Conservation (phyloP, 1,140 invertebrate species). For the Pachypeltis micranthus region DNA sequence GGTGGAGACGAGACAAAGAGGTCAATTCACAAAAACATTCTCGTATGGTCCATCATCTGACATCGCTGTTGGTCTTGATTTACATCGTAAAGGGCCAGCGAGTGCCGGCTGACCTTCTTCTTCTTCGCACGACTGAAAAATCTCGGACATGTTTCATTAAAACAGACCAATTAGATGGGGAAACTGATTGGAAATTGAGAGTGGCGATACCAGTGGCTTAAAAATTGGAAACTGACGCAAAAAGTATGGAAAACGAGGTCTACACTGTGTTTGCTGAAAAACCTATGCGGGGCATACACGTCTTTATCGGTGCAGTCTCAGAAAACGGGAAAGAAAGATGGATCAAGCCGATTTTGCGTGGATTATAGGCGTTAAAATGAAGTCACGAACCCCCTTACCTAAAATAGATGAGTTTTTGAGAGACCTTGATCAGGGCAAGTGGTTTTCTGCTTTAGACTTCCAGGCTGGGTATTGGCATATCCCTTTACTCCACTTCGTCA, state of each 20-base stretch:
- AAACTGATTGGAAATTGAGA: constrained; percentile 98
- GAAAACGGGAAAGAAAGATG: constrained; percentile 46
- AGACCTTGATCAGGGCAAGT: too few species aligned
- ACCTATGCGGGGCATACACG: constrained; percentile 94
- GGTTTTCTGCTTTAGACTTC: too few species aligned
- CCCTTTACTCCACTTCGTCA: too few species aligned
- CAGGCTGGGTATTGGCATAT: too few species aligned
- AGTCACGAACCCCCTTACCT: too few species aligned
- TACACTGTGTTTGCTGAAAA: constrained; percentile 56
- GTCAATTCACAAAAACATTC: constrained; percentile 85
- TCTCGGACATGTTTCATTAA: constrained; percentile 93
- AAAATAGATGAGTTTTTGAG: too few species aligned
- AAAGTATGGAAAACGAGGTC: too few species aligned
- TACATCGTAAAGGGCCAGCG: constrained; percentile 85
- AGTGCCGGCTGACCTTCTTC: constrained; percentile 92
- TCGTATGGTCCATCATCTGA: constrained; percentile 46
- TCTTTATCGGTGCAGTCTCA: constrained; percentile 92
- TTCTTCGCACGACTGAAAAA: constrained; percentile 86
- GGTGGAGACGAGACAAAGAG: constrained; percentile 83
- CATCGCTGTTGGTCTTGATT: constrained; percentile 64
- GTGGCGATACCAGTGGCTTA: constrained; percentile 89
- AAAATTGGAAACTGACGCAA: constrained; percentile 69
- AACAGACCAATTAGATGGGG: constrained; percentile 97
- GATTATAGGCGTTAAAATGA: too few species aligned
- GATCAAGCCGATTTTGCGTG: too few species aligned